These are phyloP conservation scores for Vultur gryphus DNA, from an alignment of 2,797 vertebrate genomes.

Conservation along the genomic window DNA sequence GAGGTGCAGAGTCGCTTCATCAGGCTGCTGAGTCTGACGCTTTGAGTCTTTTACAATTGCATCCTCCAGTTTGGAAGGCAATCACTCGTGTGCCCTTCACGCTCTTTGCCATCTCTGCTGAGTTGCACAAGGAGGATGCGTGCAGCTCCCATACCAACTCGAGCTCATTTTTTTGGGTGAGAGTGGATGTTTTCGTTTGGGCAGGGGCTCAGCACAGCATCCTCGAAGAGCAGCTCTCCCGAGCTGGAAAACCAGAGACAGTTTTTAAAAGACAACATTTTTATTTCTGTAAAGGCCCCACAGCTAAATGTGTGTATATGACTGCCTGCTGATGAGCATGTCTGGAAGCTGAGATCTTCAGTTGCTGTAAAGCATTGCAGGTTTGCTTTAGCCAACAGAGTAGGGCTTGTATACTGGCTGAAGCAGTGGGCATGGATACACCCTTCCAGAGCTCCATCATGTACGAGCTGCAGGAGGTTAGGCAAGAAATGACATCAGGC, in stretches of 20 bases:
- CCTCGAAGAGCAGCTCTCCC: neutral
- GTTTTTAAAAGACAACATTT: neutral
- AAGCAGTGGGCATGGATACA: neutral
- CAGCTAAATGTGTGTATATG: rapidly evolving
- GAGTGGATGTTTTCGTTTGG: neutral
- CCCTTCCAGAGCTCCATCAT: neutral
- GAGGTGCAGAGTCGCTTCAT: neutral
- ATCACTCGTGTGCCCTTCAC: neutral
- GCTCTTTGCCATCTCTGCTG: neutral
- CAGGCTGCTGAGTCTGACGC: neutral
- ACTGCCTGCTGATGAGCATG: neutral
- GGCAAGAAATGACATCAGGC: neutral
- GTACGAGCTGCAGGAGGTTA: neutral
- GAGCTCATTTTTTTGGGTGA: neutral
- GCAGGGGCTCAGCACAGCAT: neutral
- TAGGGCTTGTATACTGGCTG: neutral
- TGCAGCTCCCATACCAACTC: rapidly evolving
- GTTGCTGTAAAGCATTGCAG: neutral
- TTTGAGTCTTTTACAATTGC: neutral
- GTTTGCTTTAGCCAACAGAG: neutral
- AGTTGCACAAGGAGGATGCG: neutral
- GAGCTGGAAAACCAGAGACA: neutral
- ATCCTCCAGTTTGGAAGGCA: neutral
- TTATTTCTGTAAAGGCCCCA: neutral
- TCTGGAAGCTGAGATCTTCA: too few species aligned